These are phyloP conservation scores for Meandrina meandrites DNA, from an alignment of 92 coral and sea anemone genomes.

Conservation along the genomic window DNA sequence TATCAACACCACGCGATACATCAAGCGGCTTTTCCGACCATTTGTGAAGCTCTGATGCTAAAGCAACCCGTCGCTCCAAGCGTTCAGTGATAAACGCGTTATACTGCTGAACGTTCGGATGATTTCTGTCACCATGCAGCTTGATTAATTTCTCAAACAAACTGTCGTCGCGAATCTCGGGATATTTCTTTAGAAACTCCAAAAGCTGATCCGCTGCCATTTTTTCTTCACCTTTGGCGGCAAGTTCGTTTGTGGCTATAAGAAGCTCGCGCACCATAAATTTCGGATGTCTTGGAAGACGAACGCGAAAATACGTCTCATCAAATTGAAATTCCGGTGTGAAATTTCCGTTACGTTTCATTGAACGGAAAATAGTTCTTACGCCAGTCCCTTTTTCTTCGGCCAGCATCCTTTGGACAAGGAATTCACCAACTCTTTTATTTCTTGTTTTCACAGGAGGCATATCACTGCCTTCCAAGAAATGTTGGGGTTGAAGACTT, in stretches of 20 bases:
- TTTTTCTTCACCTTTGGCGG: constrained; percentile 60
- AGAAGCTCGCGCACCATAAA: constrained; percentile 57
- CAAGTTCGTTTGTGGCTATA: constrained; percentile 44
- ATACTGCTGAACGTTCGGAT: constrained; percentile 48
- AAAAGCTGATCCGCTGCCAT: constrained; percentile 48
- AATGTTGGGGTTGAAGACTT: constrained; percentile 53
- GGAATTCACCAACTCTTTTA: constrained; percentile 70
- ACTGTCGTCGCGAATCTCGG: constrained; percentile 10
- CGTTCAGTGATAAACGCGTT: constrained; percentile 11
- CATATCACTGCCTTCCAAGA: constrained; percentile 50
- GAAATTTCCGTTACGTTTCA: constrained; percentile 62
- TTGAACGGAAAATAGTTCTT: constrained; percentile 65
- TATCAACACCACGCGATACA: constrained; percentile 39
- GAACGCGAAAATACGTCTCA: constrained; percentile 57
- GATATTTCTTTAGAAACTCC: constrained; percentile 45
- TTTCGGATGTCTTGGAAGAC: constrained; percentile 73
- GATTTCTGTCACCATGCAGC: constrained; percentile 46
- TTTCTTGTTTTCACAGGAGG: constrained; percentile 77
- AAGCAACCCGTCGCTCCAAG: constrained; percentile 23
- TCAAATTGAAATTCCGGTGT: constrained; percentile 64
- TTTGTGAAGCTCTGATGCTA: constrained; percentile 25
- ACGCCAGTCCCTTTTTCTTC: constrained; percentile 79
- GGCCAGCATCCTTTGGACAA: constrained; percentile 56
- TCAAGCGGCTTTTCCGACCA: constrained; percentile 45
- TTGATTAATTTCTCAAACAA: constrained; percentile 49